Conservation (phyloP, 1,140 invertebrate species). For the Saccostrea echinata region DNA sequence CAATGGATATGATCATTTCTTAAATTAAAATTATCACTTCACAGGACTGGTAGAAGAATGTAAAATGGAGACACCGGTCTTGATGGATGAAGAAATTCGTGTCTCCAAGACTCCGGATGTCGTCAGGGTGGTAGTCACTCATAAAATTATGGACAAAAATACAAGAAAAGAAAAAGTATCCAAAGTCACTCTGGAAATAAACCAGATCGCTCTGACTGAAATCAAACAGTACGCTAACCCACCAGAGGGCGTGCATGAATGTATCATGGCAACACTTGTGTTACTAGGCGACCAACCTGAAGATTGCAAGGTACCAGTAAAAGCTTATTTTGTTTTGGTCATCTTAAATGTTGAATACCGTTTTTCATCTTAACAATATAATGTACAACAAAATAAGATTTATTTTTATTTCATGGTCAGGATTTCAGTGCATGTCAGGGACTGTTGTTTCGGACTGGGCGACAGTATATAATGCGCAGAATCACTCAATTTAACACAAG, state of each 20-base stretch:
- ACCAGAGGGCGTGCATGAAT: slow-evolving; percentile 55
- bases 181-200: slow-evolving; percentile 31
- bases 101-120: slow-evolving; percentile 2
- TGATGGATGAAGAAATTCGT: slow-evolving; percentile 43
- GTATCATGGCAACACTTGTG: slow-evolving; percentile 48
- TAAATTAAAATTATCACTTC: neutral
- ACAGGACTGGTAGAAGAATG: slow-evolving; percentile 41
- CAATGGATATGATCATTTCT: neutral
- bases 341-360: neutral
- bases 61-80: slow-evolving; percentile 37
- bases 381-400: neutral
- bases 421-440: slow-evolving; percentile 48
- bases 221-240: slow-evolving; percentile 52
- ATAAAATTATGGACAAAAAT: slow-evolving; percentile 48
- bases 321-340: too few relatives aligned
- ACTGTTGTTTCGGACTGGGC: slow-evolving; percentile 46
- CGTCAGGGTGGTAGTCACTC: slow-evolving; percentile 17
- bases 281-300: slow-evolving; percentile 48
- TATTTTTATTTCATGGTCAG: slow-evolving; percentile 20
- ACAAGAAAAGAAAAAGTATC: slow-evolving; percentile 49
- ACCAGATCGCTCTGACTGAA: slow-evolving; percentile 51
- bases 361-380: neutral
- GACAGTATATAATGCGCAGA: slow-evolving; percentile 40
- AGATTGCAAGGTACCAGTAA: slow-evolving; percentile 46
- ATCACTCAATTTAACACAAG: slow-evolving; percentile 41